A percentile compares a stretch with the other conserved stretches of the same genome.
phyloP scores from a whole-genome alignment of 2,888 invertebrate species.

The Diplazon laetatorius region DNA sequence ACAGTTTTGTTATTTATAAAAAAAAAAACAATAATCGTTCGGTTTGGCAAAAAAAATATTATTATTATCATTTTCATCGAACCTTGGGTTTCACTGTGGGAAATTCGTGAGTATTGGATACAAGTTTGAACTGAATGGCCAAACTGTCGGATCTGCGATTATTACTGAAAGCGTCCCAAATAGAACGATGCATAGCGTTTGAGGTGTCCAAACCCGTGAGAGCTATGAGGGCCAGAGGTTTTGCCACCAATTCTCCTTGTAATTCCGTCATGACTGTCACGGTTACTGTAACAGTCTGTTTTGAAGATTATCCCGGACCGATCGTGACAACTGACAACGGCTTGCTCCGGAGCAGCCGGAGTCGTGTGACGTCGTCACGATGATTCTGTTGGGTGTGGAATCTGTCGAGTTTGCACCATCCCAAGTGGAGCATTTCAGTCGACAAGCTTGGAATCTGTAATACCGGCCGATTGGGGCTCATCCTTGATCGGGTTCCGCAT shows the following conservation, averaged over 20 bases:
- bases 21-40: background rate
- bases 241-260: slow-evolving; percentile 92
- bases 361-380: no score
- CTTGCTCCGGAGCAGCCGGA: no score
- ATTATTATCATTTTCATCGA: background rate
- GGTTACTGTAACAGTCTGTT: no score
- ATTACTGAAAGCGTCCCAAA: slow-evolving; percentile 96
- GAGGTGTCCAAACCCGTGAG: slow-evolving; percentile 94
- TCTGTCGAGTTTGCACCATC: no score
- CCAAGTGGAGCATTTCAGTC: no score
- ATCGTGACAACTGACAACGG: no score
- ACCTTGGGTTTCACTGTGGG: slow-evolving; percentile 91
- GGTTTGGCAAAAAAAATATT: background rate
- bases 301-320: no score
- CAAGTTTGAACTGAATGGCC: slow-evolving; percentile 91
- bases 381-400: no score
- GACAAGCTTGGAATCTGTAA: no score
- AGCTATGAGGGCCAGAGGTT: slow-evolving; percentile 93
- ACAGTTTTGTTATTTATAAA: background rate
- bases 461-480: no score
- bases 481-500: no score
- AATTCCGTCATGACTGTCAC: slow-evolving; percentile 84
- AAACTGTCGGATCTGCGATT: slow-evolving; percentile 92
- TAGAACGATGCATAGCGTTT: slow-evolving; percentile 93
- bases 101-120: slow-evolving; percentile 93